Conservation (phyloP, 1,140 invertebrate genomes). For the Trichonephila clavata region DNA sequence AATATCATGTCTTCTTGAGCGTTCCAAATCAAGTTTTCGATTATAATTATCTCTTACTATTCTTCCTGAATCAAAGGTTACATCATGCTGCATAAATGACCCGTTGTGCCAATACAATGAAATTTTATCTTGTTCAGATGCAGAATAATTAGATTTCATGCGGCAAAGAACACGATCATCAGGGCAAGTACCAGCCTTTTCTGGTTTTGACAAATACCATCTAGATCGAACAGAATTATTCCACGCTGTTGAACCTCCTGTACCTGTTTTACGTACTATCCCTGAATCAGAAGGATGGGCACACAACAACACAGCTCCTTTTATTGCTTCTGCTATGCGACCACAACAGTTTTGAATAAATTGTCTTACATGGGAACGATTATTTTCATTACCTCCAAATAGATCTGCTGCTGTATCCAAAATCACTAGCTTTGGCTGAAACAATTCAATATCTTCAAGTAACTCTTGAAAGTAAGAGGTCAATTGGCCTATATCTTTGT, state of each 20-base stretch:
- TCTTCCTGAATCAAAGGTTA: not conserved
- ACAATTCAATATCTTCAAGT: constrained; percentile 3
- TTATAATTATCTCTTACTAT: constrained; percentile 44
- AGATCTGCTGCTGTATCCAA: constrained; percentile 44
- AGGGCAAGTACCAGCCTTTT: constrained; percentile 13
- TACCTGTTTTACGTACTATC: constrained; percentile 47
- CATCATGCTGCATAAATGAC: constrained; percentile 9
- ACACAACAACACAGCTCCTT: constrained; percentile 49
- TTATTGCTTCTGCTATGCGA: constrained; percentile 47
- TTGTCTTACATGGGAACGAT: constrained; percentile 46
- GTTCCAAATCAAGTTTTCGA: constrained; percentile 54
- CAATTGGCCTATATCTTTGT: constrained; percentile 10
- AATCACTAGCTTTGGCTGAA: constrained; percentile 47
- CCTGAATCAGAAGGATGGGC: constrained; percentile 45
- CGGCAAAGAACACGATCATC: constrained; percentile 28
- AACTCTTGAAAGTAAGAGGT: not conserved
- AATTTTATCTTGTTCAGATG: constrained; percentile 18
- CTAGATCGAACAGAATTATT: constrained; percentile 25
- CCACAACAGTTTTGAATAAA: constrained; percentile 50
- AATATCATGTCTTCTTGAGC: constrained; percentile 43
- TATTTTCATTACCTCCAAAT: constrained; percentile 48
- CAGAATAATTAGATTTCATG: constrained; percentile 7
- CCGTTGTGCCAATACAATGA: constrained; percentile 16
- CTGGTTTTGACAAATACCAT: constrained; percentile 17
- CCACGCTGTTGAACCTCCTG: constrained; percentile 47